phyloP scores from a whole-genome alignment of 2,888 invertebrate genomes.

The Chorisops tibialis region DNA sequence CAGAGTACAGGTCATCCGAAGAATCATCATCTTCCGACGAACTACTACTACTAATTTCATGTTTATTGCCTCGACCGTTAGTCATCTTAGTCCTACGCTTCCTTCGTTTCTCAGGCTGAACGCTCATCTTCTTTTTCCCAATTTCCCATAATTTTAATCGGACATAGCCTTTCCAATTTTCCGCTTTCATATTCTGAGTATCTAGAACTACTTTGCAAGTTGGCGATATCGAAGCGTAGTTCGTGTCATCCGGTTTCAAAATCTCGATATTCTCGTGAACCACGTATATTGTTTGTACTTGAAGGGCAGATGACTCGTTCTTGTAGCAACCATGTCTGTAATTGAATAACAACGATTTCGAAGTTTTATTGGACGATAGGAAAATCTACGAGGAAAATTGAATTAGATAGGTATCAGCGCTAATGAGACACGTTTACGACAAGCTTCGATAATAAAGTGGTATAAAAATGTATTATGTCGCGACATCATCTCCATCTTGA shows the following conservation, averaged over 20 bases:
- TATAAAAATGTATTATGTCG: too few species aligned
- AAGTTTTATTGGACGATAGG: not conserved
- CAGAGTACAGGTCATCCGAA: not conserved
- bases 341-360: not conserved
- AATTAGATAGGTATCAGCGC: too few species aligned
- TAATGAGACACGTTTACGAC: too few species aligned
- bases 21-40: not conserved
- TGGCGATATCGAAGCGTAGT: constrained; percentile 52
- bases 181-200: constrained; percentile 38
- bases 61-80: not conserved
- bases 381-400: too few species aligned
- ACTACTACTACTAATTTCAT: not conserved
- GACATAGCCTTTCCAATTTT: constrained; percentile 26
- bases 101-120: not conserved
- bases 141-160: constrained; percentile 22
- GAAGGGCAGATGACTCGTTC: constrained; percentile 55
- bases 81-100: constrained; percentile 2
- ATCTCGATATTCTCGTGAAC: constrained; percentile 73
- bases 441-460: too few species aligned
- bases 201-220: constrained; percentile 63
- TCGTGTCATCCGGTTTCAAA: constrained; percentile 60
- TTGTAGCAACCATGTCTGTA: constrained; percentile 50
- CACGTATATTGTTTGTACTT: constrained; percentile 63
- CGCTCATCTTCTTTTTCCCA: not conserved
- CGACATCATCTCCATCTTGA: not conserved